Evolutionary conservation across 2,888 invertebrate genomes (phyloP).

Genomic region (Eupithecia insigniata): DNA sequence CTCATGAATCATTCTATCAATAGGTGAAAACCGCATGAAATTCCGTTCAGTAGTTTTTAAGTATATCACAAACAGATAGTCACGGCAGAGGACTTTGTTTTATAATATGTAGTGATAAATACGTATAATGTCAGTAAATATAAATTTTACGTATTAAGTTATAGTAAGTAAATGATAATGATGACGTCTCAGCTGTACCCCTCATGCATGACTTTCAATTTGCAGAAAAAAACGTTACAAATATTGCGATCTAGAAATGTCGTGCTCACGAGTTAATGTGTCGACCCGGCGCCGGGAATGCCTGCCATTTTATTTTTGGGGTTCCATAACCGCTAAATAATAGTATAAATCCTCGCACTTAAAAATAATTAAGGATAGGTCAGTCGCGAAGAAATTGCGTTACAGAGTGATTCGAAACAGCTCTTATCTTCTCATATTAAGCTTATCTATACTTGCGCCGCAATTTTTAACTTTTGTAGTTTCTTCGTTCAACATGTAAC

Average conservation of each 20-base stretch:
- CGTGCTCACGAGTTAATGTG: conserved; percentile 77
- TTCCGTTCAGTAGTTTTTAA: no score
- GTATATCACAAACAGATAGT: no score
- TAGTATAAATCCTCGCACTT: neutral
- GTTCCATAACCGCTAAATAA: conserved; percentile 15
- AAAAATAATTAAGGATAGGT: neutral
- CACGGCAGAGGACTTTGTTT: no score
- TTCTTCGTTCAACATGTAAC: no score
- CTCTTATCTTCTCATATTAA: neutral
- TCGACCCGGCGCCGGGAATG: conserved; percentile 73
- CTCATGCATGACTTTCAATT: conserved; percentile 73
- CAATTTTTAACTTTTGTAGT: no score
- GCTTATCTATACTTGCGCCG: no score
- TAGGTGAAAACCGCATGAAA: no score
- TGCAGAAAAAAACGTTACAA: conserved; percentile 57
- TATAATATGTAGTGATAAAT: no score
- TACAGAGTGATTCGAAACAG: neutral
- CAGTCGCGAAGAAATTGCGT: neutral
- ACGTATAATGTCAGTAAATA: no score
- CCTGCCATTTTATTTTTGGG: conserved; percentile 69
- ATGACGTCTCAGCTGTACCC: conserved; percentile 16
- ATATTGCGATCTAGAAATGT: conserved; percentile 64
- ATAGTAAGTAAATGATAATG: no score
- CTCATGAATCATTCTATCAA: no score
- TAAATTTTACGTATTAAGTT: no score